Evolutionary conservation across 2,113 vertebrate species (phyloP).

Genomic region (Oxyruncus cristatus): DNA sequence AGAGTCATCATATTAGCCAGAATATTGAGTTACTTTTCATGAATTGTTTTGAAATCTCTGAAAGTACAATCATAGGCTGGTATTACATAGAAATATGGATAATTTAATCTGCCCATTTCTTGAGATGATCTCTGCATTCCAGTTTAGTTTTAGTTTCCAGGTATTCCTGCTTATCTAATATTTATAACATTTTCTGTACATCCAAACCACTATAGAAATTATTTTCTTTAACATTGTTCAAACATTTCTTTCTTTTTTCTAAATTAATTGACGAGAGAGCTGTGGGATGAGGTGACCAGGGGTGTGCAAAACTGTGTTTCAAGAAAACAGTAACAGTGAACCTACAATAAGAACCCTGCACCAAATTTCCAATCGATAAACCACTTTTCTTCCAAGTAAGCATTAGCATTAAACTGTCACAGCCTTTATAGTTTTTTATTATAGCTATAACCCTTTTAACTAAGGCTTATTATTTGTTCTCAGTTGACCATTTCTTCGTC

Average conservation of each 20-base stretch:
- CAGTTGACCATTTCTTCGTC: neutral
- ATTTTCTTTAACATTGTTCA: neutral
- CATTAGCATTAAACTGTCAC: neutral
- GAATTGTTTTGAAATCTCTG: neutral
- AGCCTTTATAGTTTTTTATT: neutral
- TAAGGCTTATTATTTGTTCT: neutral
- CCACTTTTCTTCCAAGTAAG: neutral
- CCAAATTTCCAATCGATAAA: neutral
- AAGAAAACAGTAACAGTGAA: neutral
- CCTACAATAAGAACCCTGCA: neutral
- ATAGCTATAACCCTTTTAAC: neutral
- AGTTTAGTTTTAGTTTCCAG: neutral
- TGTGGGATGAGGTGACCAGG: neutral
- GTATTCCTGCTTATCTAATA: neutral
- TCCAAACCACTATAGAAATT: neutral
- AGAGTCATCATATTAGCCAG: neutral
- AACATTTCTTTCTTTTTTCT: neutral
- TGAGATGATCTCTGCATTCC: neutral
- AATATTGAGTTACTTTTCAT: neutral
- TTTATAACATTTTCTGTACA: neutral
- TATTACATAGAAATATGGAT: neutral
- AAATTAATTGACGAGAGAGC: fast-evolving
- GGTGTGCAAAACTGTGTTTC: neutral
- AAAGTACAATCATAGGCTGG: neutral
- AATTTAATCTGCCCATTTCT: neutral